Conservation (phyloP, 2,113 vertebrate genomes). For the Polypterus senegalus region DNA sequence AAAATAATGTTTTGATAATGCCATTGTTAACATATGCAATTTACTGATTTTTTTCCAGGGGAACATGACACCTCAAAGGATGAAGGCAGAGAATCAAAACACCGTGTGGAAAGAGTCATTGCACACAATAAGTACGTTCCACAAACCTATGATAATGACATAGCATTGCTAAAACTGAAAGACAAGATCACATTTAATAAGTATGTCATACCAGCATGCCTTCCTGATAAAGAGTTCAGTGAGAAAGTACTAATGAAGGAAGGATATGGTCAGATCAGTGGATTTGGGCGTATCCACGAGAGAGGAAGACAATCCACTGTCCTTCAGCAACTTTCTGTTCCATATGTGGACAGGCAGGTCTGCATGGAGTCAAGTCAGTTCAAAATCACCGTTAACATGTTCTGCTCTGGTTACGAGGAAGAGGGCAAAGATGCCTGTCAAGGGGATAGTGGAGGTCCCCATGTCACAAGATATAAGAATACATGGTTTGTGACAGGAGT, state of each 20-base stretch:
- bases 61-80: slow-evolving; percentile 49
- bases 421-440: slow-evolving; percentile 71
- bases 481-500: slow-evolving; percentile 79
- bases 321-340: slow-evolving; percentile 64
- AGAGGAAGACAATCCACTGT: slow-evolving; percentile 39
- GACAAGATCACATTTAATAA: slow-evolving; percentile 54
- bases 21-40: neutral
- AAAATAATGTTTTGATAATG: too few species aligned
- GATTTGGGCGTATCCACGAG: slow-evolving; percentile 67
- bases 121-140: slow-evolving; percentile 46
- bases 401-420: slow-evolving; percentile 76
- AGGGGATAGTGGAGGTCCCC: slow-evolving; percentile 87
- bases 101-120: slow-evolving; percentile 45
- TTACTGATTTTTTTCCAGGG: slow-evolving; percentile 41
- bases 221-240: slow-evolving; percentile 68
- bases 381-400: slow-evolving; percentile 66
- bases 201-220: slow-evolving; percentile 67
- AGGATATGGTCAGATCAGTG: slow-evolving; percentile 55
- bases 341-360: slow-evolving; percentile 57
- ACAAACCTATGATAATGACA: slow-evolving; percentile 67
- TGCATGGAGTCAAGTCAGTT: slow-evolving; percentile 70
- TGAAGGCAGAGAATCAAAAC: slow-evolving; percentile 39
- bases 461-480: slow-evolving; percentile 62
- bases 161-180: slow-evolving; percentile 68
- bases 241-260: slow-evolving; percentile 72